phyloP scores from a whole-genome alignment of 2,797 vertebrate species.

The Molossus alvarezi region DNA sequence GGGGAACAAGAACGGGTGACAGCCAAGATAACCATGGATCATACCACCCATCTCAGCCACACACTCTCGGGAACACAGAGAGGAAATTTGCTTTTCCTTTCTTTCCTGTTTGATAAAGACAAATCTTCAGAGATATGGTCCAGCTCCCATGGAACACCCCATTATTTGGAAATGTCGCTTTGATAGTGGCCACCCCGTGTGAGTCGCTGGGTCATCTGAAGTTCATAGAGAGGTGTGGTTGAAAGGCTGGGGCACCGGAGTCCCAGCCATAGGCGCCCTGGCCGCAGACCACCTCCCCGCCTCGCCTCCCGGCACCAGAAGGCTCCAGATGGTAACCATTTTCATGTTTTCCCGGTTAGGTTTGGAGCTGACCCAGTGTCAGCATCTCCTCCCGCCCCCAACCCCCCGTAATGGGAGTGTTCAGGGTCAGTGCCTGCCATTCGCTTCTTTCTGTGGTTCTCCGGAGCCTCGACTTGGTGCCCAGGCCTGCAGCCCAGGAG shows the following conservation, averaged over 20 bases:
- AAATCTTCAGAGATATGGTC: neutral
- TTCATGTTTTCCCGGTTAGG: conserved; percentile 64
- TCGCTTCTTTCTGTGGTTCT: conserved; percentile 30
- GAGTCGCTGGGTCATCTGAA: conserved; percentile 2
- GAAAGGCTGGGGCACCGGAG: neutral
- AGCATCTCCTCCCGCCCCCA: neutral
- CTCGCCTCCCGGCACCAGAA: neutral
- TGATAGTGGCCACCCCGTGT: neutral
- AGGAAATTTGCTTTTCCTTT: neutral
- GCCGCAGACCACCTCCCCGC: neutral
- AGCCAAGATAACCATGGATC: conserved; percentile 66
- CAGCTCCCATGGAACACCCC: neutral
- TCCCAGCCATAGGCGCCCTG: neutral
- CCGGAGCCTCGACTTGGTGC: neutral
- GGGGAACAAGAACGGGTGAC: neutral
- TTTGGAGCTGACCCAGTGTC: conserved; percentile 70
- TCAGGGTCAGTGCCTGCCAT: conserved; percentile 40
- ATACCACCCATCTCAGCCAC: conserved; percentile 42
- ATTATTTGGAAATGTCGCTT: neutral
- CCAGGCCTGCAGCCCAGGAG: neutral
- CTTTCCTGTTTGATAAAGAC: conserved; percentile 5
- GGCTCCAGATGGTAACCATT: conserved; percentile 77
- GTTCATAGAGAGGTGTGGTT: neutral
- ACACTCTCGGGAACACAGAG: neutral
- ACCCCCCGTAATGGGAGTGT: conserved; percentile 22